Evolutionary conservation across 2,113 vertebrate species (phyloP), one percentile per base, ranked within the genome.

Genomic region (Albula glossodonta): DNA sequence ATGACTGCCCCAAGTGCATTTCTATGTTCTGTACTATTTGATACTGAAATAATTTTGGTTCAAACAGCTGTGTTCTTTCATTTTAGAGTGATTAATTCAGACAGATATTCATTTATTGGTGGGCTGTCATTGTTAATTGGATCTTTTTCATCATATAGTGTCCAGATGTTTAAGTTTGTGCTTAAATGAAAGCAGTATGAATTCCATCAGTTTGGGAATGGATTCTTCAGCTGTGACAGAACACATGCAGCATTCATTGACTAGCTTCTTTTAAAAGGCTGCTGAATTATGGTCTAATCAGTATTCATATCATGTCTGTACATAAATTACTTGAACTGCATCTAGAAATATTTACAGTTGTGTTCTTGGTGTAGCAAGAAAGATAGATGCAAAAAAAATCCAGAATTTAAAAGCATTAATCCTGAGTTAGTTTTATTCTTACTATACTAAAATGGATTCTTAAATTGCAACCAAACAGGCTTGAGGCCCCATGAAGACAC

Each of bases 341-440:
- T 66, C 19, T 31, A 41, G 3, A 77, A 51, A 31, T 85, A 81
- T n/a, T n/a, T 84, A 31, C 51, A 81, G 63, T 70, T 90, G 86
- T 88, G 31, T 41, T 41, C 87, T 90, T 82, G 88, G 89, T 89
- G 84, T 56, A 53, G 13, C 78, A 78, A 51, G 31, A 79, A 87
- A 90, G 89, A 87, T 80, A 83, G 11, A 19, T 70, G 51, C 51
- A 82, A 48, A 56, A 86, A 10, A 60, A 56, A 9, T 56, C 6
- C 31, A 85, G 31, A 87, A 87, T 87, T 84, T 66, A 53, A 51
- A 79, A 17, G 81, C 25, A 17, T 78, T 84, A 78, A 22, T 31
- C 13, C 25, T 78, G 83, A 77, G 60, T 22, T 66, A 83, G 48
- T 49, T 53, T 70, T 82, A 66, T 82, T 80, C 41, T 78, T 52